Evolutionary conservation across 2,113 vertebrate genomes (phyloP).

Genomic region (Melanerpes formicivorus): DNA sequence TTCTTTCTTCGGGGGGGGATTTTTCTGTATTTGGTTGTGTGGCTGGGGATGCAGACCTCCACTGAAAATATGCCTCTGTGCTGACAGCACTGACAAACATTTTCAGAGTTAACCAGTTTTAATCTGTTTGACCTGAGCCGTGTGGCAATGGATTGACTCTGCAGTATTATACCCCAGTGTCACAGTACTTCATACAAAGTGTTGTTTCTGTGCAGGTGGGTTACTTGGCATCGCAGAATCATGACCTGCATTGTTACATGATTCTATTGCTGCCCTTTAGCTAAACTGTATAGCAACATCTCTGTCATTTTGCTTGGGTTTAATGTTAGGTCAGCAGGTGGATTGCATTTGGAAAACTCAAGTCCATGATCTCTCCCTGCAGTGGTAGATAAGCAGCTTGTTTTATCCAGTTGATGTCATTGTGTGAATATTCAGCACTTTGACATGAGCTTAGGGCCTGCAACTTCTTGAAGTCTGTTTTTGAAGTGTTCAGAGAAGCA

Average conservation of each 20-base stretch:
- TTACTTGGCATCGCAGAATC: background rate
- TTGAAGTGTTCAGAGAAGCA: background rate
- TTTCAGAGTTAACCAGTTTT: background rate
- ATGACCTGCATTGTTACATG: background rate
- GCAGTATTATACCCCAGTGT: background rate
- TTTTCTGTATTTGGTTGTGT: background rate
- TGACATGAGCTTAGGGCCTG: background rate
- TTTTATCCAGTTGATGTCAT: background rate
- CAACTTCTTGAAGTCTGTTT: background rate
- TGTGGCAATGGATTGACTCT: background rate
- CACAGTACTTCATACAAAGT: background rate
- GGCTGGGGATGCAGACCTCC: background rate
- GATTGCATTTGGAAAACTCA: background rate
- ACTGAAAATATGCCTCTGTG: background rate
- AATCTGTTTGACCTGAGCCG: background rate
- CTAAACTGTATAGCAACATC: background rate
- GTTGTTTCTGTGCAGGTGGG: background rate
- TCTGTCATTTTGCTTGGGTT: background rate
- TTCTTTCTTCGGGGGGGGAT: background rate
- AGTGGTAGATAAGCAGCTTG: background rate
- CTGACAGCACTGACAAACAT: background rate
- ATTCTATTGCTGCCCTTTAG: background rate
- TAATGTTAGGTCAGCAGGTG: background rate
- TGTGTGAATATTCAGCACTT: background rate
- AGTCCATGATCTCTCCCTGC: background rate